phyloP scores from a whole-genome alignment of 2,888 invertebrate genomes.

The Chesias legatella region DNA sequence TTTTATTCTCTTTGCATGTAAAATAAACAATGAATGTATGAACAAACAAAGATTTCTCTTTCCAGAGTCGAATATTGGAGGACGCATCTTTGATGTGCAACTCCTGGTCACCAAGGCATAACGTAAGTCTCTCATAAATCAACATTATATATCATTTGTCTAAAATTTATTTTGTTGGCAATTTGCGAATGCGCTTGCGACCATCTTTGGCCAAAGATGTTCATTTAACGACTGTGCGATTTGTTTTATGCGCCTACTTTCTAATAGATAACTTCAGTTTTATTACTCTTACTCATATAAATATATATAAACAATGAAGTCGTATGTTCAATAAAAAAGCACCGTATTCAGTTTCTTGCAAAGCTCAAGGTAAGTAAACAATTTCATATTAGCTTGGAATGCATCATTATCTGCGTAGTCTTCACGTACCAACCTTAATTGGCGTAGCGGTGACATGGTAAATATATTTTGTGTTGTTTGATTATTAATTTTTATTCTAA shows the following conservation, averaged over 20 bases:
- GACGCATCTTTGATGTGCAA: conserved; percentile 95
- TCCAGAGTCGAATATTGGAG: conserved; percentile 94
- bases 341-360: too few relatives aligned
- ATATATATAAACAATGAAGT: too few relatives aligned
- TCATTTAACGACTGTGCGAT: conserved; percentile 12
- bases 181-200: conserved; percentile 54
- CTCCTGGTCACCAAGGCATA: conserved; percentile 94
- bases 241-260: not conserved
- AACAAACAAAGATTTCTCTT: conserved; percentile 62
- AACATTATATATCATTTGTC: not conserved
- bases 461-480: too few relatives aligned
- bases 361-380: conserved; percentile 9
- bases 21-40: conserved; percentile 29
- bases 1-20: conserved; percentile 29
- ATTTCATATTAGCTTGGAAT: conserved; percentile 2
- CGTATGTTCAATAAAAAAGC: too few relatives aligned
- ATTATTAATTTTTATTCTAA: too few relatives aligned
- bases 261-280: not conserved
- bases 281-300: too few relatives aligned
- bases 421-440: conserved; percentile 13
- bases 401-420: conserved; percentile 12
- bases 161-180: conserved; percentile 20
- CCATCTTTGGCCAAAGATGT: conserved; percentile 71
- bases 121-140: conserved; percentile 83
- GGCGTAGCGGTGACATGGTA: conserved; percentile 13